phyloP scores from a whole-genome alignment of 2,888 invertebrate species.

The Cephonodes hylas region DNA sequence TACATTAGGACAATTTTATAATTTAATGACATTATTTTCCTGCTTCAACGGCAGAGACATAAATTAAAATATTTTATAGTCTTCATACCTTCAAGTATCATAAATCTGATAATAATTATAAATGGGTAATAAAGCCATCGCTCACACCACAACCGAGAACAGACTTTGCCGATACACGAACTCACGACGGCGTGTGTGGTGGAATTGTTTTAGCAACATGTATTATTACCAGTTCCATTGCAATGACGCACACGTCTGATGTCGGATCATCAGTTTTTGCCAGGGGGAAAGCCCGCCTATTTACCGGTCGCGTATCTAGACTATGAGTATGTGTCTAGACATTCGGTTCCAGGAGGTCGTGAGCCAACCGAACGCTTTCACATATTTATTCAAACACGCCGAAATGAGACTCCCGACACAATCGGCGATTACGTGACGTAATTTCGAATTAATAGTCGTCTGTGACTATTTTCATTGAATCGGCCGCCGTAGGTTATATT shows the following conservation, averaged over 20 bases:
- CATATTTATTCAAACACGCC: conserved; percentile 57
- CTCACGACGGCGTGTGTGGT: neutral
- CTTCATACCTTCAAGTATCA: no score
- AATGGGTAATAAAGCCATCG: no score
- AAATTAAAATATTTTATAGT: no score
- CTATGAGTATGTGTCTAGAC: conserved; percentile 76
- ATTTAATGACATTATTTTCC: neutral
- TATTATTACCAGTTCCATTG: conserved; percentile 28
- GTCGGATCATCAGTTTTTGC: conserved; percentile 43
- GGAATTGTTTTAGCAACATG: neutral
- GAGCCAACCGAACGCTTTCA: conserved; percentile 65
- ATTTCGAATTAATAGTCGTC: conserved; percentile 53
- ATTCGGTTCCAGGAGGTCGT: conserved; percentile 71
- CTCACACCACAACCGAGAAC: neutral
- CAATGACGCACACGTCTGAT: conserved; percentile 37
- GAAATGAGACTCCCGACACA: conserved; percentile 49
- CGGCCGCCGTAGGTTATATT: conserved; percentile 26
- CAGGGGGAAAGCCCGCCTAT: conserved; percentile 63
- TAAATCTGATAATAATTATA: no score
- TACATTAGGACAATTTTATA: neutral
- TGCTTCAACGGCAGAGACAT: no score
- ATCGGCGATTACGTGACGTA: conserved; percentile 58
- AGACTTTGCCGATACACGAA: neutral
- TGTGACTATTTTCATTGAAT: conserved; percentile 43
- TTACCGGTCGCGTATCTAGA: conserved; percentile 65